A percentile compares a stretch with the other conserved stretches of the same genome.
Conservation (phyloP, 2,797 vertebrate species). For the Pogonophryne albipinna region DNA sequence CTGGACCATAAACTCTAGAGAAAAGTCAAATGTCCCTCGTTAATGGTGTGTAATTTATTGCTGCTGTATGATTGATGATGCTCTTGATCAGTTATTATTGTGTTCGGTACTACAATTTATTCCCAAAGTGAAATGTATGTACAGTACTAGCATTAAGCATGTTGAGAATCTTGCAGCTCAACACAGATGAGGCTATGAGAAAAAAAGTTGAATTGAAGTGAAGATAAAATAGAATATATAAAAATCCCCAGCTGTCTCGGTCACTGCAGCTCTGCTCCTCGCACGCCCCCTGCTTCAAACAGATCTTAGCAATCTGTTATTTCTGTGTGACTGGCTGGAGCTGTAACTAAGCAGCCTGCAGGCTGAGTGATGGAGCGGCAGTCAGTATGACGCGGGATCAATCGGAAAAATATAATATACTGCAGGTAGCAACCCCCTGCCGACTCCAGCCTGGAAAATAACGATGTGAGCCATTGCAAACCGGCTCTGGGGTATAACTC, state of each 20-base stretch:
- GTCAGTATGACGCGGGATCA: conserved; percentile 51
- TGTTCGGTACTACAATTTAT: neutral
- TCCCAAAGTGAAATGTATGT: neutral
- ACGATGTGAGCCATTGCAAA: neutral
- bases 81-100: neutral
- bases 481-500: neutral
- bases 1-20: conserved; percentile 4
- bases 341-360: conserved; percentile 40
- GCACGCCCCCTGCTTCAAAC: conserved; percentile 7
- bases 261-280: neutral
- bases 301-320: conserved; percentile 38
- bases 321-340: conserved; percentile 38
- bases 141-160: neutral
- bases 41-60: neutral
- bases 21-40: neutral
- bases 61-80: neutral
- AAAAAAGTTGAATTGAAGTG: neutral
- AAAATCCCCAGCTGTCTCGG: neutral
- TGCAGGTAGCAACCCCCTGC: conserved; percentile 39
- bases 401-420: conserved; percentile 58
- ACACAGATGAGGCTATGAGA: neutral
- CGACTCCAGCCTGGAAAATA: conserved; percentile 41
- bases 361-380: conserved; percentile 51
- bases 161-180: neutral
- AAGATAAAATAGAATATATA: neutral